Base-by-base conservation (phyloP, 2,113 vertebrate genomes). In the Pseudorasbora parva region DNA sequence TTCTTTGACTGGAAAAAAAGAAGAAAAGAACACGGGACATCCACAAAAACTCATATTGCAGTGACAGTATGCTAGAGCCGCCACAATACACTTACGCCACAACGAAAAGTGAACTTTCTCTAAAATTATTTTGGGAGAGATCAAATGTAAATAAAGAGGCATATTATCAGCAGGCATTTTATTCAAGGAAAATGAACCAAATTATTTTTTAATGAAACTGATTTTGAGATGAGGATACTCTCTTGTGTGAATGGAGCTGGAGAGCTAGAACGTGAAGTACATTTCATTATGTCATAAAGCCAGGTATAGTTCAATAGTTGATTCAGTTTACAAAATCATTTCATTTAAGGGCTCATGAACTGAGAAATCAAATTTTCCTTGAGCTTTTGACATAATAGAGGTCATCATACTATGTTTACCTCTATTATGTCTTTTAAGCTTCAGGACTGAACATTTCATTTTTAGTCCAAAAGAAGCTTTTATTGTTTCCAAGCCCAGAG, bases 1-100 rank as follows among this genome's bases (percentile, higher is more conserved):
- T 71, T 62, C 57, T 76, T 82, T 64, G 23, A 66, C 60, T 49
- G 51, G 10, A 57, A 43, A 54, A 33, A 82, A 84, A 77, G 49
- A 1, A 77, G 49, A 9, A 9, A 45, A 72, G 11, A n/a, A n/a
- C 17, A 64, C 45, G 41, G 57, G 57, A 79, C 30, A 64, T 68
- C 37, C 57, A 41, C 3, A 33, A 57, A 78, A 45, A 10, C 72
- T 11, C 2, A 12, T 45, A 43, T 71, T 23, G 68, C 21, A 8
- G 11, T 45, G n/a, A 47, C 41, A 60, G 23, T 45, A 51, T 25
- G 12, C 71, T 51, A 23, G n/a, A 6, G 17, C 74, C 11, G 12
- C 15, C 49, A 75, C 17, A 75, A 54, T n/a, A n/a, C n/a, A n/a
- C n/a, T n/a, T n/a, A n/a, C n/a, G n/a, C n/a, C n/a, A n/a, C n/a